A percentile compares a stretch with the other conserved stretches of the same genome.
These are phyloP conservation scores for Drosophila quadrilineata DNA, from an alignment of 1,140 invertebrate species.

Conservation along the genomic window DNA sequence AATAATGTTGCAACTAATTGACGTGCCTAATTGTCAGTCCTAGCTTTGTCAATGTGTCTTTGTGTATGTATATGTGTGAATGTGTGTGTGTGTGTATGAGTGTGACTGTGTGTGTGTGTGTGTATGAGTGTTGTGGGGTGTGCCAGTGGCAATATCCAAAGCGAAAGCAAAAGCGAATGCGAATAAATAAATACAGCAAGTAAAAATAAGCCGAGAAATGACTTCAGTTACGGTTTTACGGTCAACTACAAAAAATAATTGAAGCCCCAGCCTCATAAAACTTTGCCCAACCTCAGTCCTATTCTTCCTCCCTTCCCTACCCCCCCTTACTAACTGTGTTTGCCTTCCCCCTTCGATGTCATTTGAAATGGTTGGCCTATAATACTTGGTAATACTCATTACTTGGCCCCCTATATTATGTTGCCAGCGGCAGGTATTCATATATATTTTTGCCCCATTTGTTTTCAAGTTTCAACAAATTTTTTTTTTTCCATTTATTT, in stretches of 20 bases:
- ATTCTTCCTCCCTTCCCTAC: no score
- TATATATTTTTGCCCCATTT: neutral
- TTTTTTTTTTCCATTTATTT: neutral
- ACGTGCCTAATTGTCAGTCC: slow-evolving; percentile 53
- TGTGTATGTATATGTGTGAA: neutral
- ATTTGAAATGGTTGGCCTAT: slow-evolving; percentile 13
- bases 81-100: neutral
- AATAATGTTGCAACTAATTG: slow-evolving; percentile 62
- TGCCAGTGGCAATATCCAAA: neutral
- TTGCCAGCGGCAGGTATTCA: slow-evolving; percentile 20
- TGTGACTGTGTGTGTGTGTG: neutral
- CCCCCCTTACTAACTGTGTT: no score
- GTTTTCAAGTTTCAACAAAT: neutral
- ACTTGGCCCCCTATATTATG: no score
- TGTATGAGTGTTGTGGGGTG: neutral
- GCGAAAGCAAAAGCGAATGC: neutral
- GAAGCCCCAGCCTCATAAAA: slow-evolving; percentile 53
- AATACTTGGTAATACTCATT: slow-evolving; percentile 20
- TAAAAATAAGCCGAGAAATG: slow-evolving; percentile 25
- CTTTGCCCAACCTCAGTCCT: slow-evolving; percentile 28
- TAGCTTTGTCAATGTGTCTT: slow-evolving; percentile 7
- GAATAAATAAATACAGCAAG: slow-evolving; percentile 35
- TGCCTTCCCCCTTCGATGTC: neutral
- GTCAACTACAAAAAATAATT: slow-evolving; percentile 58
- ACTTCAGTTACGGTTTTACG: slow-evolving; percentile 26